These are phyloP conservation scores for Mesocentrotus franciscanus DNA, from an alignment of 53 echinoderm and acorn worm genomes.

Conservation along the genomic window DNA sequence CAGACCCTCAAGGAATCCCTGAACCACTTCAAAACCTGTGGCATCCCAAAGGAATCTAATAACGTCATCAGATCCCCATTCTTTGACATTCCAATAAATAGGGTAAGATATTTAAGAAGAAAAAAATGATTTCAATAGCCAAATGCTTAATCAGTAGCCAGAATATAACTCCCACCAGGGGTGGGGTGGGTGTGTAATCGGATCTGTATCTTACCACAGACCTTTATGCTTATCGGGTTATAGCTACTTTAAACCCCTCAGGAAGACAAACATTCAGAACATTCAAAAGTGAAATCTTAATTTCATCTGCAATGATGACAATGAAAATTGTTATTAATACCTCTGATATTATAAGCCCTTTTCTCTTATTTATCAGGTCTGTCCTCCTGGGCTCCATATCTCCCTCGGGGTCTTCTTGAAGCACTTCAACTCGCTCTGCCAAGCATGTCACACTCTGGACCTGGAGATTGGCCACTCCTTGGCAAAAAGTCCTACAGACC, in stretches of 20 bases:
- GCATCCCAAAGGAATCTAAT: conserved; percentile 21
- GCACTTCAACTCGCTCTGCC: conserved; percentile 19
- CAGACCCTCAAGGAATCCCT: conserved; percentile 8
- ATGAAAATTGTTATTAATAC: not conserved
- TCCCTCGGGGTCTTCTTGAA: conserved; percentile 59
- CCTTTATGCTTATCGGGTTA: not conserved
- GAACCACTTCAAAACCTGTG: not conserved
- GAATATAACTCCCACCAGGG: not conserved
- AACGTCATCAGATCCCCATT: conserved; percentile 40
- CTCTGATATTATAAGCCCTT: not conserved
- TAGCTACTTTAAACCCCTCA: not conserved
- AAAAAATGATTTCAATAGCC: not conserved
- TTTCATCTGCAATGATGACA: too few species aligned
- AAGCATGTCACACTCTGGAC: conserved; percentile 15
- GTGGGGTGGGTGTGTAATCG: not conserved
- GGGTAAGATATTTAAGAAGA: not conserved
- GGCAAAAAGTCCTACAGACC: not conserved
- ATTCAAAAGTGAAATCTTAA: too few species aligned
- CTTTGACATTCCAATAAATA: conserved; percentile 39
- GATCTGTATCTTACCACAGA: not conserved
- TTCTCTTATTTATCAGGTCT: conserved; percentile 37
- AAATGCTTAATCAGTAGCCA: conserved; percentile 29
- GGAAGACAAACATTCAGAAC: not conserved
- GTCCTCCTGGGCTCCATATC: conserved; percentile 68
- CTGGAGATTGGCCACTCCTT: conserved; percentile 1